Conservation (phyloP, 2,113 vertebrate species). For the Hoplias malabaricus region DNA sequence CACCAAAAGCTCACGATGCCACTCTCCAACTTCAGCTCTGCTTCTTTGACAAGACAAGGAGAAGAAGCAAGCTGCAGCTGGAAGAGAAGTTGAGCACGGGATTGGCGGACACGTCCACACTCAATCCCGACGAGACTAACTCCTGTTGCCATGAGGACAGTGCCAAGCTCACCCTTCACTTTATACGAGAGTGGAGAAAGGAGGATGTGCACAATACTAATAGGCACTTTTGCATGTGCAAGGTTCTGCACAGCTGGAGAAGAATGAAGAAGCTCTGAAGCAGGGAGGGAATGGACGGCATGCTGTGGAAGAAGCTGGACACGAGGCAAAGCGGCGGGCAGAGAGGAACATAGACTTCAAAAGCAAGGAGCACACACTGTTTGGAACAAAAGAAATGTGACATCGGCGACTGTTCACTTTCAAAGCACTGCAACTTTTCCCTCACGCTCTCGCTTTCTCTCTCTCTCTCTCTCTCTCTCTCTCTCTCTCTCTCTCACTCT, state of each 20-base stretch:
- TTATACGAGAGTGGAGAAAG: slow-evolving; percentile 4
- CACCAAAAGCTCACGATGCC: not conserved
- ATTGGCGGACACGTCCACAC: not conserved
- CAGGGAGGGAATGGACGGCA: not conserved
- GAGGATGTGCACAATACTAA: not conserved
- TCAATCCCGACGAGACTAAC: slow-evolving; percentile 8
- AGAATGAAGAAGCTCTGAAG: not conserved
- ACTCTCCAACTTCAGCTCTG: not conserved
- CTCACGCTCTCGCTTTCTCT: not conserved
- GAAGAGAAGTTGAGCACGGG: slow-evolving; percentile 5
- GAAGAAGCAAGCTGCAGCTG: slow-evolving; percentile 7
- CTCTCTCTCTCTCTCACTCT: not conserved
- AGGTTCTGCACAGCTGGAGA: not conserved
- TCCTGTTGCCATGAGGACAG: slow-evolving; percentile 24
- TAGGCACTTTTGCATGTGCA: not conserved
- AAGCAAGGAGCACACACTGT: not conserved
- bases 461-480: slow-evolving; percentile 27
- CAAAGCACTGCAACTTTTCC: slow-evolving; percentile 47
- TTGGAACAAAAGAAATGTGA: not conserved
- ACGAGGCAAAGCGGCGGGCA: not conserved
- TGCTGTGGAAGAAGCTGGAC: slow-evolving; percentile 11
- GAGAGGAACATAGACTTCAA: not conserved
- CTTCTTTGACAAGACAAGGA: not conserved
- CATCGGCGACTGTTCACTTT: not conserved
- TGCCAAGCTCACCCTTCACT: slow-evolving; percentile 1